Conservation (phyloP, 2,888 invertebrate species). For the Tinea pellionella region DNA sequence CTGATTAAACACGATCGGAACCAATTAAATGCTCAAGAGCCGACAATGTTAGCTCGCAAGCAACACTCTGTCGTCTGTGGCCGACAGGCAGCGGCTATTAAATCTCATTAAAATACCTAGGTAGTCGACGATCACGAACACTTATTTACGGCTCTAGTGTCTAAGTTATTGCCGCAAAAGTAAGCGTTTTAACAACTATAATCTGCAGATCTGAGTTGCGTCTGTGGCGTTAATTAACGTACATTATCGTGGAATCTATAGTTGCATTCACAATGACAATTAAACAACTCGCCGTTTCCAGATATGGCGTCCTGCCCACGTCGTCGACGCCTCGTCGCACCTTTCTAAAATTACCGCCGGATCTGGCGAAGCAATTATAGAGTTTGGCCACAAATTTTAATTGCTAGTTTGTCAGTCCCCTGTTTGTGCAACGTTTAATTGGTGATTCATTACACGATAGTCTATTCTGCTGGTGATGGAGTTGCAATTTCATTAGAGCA, state of each 20-base stretch:
- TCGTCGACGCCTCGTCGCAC: conserved; percentile 16
- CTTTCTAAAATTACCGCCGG: conserved; percentile 22
- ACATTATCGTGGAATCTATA: conserved; percentile 47
- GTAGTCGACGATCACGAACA: conserved; percentile 51
- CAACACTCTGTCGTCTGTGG: conserved; percentile 23
- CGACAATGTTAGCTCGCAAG: conserved; percentile 38
- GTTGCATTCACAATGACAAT: conserved; percentile 27
- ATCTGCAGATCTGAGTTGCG: conserved; percentile 33
- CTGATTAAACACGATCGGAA: conserved; percentile 54
- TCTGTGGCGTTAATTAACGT: conserved; percentile 44
- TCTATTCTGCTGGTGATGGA: conserved; percentile 19
- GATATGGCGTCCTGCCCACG: conserved; percentile 20
- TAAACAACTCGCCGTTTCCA: conserved; percentile 22
- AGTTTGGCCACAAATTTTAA: conserved; percentile 13
- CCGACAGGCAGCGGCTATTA: conserved; percentile 38
- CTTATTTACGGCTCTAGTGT: conserved; percentile 43
- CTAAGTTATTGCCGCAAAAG: conserved; percentile 46
- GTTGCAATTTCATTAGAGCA: conserved; percentile 20
- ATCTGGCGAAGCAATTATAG: conserved; percentile 16
- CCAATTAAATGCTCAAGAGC: conserved; percentile 54
- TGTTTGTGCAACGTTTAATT: conserved; percentile 23
- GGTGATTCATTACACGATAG: conserved; percentile 24
- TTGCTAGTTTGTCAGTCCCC: conserved; percentile 16
- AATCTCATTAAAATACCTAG: conserved; percentile 59
- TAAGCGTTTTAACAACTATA: conserved; percentile 37